Base-by-base conservation (phyloP, 2,113 vertebrate species). In the Gasterosteus aculeatus region DNA sequence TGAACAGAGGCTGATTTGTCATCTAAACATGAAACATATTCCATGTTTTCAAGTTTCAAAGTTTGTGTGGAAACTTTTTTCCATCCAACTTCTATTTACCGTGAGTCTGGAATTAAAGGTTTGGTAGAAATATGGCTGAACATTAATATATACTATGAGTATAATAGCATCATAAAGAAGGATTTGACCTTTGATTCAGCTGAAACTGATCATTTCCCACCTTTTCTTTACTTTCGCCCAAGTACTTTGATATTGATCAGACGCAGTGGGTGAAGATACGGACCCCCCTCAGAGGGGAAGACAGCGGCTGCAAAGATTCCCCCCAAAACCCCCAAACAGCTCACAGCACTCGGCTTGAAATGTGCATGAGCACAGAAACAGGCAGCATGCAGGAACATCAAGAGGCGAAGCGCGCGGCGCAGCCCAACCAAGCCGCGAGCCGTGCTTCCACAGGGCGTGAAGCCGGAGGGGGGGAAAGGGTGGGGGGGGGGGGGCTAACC, bases 401-500 rank as follows among this genome's bases (percentile, higher is more conserved):
- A 92, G 81, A 93, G 95, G 93, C 94, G 87, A 85, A 90, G 87
- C 84, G 86, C 85, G 89, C 75, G 79, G 69, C 66, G 22, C 22
- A 26, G 22, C 85, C 82, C 77, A 80, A 86, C 68, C 39, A 75
- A 86, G 90, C 85, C 87, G 63, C 71, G 83, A 90, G 95, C 85
- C 82, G 83, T 58, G 80, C 82, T 49, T 69, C 71, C 61, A 57
- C 51, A 29, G 62, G 74, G 88, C 33, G 51, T 66, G 81, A 75
- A 79, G 84, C 49, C 35, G 71, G 86, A 63, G 86, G 69, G 88
- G 31, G 56, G 61, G 77, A 73, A 77, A 82, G 47, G 33, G 69
- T 84, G 63, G 86, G 81, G 15, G 75, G 64, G 78, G 71, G 85
- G 80, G 83, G 89, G 90, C 93, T 95, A 91, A 98, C 98, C 97